These are phyloP conservation scores for Pyxicephalus adspersus DNA, from an alignment of 2,113 vertebrate genomes.

Conservation along the genomic window DNA sequence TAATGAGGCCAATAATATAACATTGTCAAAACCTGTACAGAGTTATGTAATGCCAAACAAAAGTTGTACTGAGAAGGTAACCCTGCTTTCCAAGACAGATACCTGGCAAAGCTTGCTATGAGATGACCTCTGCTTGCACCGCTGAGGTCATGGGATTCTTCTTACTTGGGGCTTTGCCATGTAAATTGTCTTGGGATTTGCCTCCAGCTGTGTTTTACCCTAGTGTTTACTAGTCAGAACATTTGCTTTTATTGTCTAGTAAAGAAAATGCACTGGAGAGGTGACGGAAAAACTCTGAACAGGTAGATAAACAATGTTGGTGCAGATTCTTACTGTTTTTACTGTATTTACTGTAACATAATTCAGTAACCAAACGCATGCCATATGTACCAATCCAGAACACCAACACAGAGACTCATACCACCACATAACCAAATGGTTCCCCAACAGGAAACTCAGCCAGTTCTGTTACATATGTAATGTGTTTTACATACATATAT, in stretches of 20 bases:
- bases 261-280: conserved; percentile 7
- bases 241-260: conserved; percentile 23
- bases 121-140: background rate
- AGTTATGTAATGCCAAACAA: background rate
- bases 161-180: background rate
- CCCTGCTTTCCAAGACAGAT: background rate
- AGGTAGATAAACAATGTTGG: no score
- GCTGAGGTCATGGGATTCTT: conserved; percentile 3
- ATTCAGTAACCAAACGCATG: no score
- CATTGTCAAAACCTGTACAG: no score
- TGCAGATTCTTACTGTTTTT: background rate
- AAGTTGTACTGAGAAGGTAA: background rate
- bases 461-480: no score
- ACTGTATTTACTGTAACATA: no score
- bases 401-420: no score
- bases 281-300: background rate
- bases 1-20: no score
- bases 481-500: no score
- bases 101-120: background rate
- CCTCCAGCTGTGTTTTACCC: conserved; percentile 29
- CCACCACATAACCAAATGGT: no score
- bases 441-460: no score
- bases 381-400: no score
- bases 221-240: background rate
- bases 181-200: conserved; percentile 8